phyloP scores from a whole-genome alignment of 2,113 vertebrate species.

The Callionymus lyra region DNA sequence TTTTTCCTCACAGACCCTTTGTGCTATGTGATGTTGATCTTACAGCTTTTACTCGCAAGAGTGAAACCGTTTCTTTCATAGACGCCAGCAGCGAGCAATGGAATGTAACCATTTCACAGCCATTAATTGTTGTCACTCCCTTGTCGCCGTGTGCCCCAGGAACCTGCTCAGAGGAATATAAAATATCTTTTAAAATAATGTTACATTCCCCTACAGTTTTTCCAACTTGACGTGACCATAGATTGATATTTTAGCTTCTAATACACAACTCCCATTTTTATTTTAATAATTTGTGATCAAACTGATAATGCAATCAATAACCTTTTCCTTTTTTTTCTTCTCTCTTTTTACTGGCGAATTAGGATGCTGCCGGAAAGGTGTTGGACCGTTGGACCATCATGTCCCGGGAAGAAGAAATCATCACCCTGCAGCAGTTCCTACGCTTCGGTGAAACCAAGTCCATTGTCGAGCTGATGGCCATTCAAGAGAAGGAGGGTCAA shows the following conservation, averaged over 20 bases:
- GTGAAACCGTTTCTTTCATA: constrained; percentile 68
- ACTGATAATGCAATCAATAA: constrained; percentile 86
- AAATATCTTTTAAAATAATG: constrained; percentile 3
- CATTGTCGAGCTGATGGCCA: constrained; percentile 99
- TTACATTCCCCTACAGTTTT: no score
- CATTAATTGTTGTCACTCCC: constrained; percentile 61
- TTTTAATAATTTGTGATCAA: not conserved
- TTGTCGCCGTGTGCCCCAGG: constrained; percentile 40
- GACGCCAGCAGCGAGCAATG: constrained; percentile 47
- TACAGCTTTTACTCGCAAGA: constrained; percentile 59
- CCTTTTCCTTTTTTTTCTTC: constrained; percentile 79
- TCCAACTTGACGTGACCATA: no score
- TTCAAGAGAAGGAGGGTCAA: constrained; percentile 99
- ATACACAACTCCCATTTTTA: constrained; percentile 1
- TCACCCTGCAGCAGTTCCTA: constrained; percentile 98
- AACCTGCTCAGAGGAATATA: constrained; percentile 31
- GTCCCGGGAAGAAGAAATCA: constrained; percentile 99
- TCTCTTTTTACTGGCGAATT: constrained; percentile 64
- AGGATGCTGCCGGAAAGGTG: constrained; percentile 99
- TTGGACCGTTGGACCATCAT: constrained; percentile 99
- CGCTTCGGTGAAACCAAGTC: constrained; percentile 99
- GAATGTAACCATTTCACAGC: constrained; percentile 47
- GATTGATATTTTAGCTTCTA: no score
- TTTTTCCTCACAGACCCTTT: constrained; percentile 64
- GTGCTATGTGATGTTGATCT: constrained; percentile 68